Evolutionary conservation across 2,888 invertebrate species (phyloP).

Genomic region (Drosophila hawaiiensis): DNA sequence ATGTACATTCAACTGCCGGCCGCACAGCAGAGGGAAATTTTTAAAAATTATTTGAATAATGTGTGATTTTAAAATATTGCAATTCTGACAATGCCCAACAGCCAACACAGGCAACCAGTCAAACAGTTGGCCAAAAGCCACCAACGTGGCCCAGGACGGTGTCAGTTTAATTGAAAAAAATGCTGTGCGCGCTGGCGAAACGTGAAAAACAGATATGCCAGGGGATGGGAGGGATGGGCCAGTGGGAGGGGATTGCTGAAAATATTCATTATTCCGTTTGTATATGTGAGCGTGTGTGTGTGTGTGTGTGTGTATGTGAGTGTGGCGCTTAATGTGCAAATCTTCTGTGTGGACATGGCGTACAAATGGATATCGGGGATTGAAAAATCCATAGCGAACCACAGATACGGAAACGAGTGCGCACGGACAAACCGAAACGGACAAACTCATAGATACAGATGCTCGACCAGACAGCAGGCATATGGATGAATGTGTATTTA

Average conservation of each 20-base stretch:
- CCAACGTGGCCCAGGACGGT: slow-evolving; percentile 63
- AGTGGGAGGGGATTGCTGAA: slow-evolving; percentile 23
- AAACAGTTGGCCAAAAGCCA: slow-evolving; percentile 48
- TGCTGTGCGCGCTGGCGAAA: slow-evolving; percentile 37
- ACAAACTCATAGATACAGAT: slow-evolving; percentile 62
- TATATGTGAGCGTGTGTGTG: slow-evolving; percentile 22
- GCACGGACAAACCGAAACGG: slow-evolving; percentile 43
- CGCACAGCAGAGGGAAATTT: slow-evolving; percentile 52
- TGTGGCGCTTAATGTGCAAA: slow-evolving; percentile 81
- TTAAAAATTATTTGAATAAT: slow-evolving; percentile 83
- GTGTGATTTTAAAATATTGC: slow-evolving; percentile 83
- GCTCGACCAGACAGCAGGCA: slow-evolving; percentile 44
- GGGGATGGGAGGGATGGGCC: not conserved
- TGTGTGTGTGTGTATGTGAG: slow-evolving; percentile 27
- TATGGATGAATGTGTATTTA: slow-evolving; percentile 43
- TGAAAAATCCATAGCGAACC: slow-evolving; percentile 83
- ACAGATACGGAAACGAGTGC: slow-evolving; percentile 68
- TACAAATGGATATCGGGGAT: slow-evolving; percentile 82
- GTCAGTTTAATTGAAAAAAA: slow-evolving; percentile 79
- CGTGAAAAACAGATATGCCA: slow-evolving; percentile 29
- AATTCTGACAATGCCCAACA: slow-evolving; percentile 35
- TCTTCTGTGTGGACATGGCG: slow-evolving; percentile 83
- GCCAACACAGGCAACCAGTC: slow-evolving; percentile 13
- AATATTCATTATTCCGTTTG: slow-evolving; percentile 84
- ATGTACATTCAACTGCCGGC: not conserved